Evolutionary conservation across 2,888 invertebrate genomes (phyloP), one percentile per base, ranked within the genome.

Genomic region (Seira ritae): DNA sequence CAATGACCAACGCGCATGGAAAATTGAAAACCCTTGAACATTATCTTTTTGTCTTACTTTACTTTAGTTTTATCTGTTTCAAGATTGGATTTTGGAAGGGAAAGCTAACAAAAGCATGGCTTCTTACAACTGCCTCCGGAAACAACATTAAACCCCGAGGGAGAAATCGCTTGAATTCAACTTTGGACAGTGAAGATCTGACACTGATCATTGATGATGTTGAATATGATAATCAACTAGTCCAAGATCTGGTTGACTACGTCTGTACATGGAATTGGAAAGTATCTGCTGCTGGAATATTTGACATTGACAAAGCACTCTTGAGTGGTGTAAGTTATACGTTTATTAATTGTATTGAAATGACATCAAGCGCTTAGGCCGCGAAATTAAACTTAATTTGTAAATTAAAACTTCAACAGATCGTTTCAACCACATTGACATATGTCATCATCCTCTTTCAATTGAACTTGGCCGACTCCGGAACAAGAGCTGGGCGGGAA

Each of bases 401-500:
- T n/a, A n/a, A n/a, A n/a, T n/a, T n/a, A n/a, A n/a, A n/a, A n/a
- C n/a, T n/a, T n/a, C n/a, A n/a, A n/a, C n/a, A 80, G 80, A 80
- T 80, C 31, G 80, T 75, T n/a, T 80, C 80, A 0, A 80, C 80
- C n/a, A 80, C 80, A 0, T 17, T 80, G 37, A 80, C 80, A 0
- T 80, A 80, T 20, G 80, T 80, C 10, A 69, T 80, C 31, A 75
- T 80, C 10, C 66, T 80, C 0, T 80, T 80, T 37, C 80, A 80
- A 17, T 37, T 80, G 17, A 69, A 80, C 24, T 15, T 80, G 6
- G 15, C 74, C 23, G 80, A 80, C 10, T 2, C 1, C 3, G 22
- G 31, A 68, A 1, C 31, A 15, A n/a, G 17, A 55, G 2, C 12
- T 3, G 12, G n/a, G 12, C 55, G 12, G 3, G 12, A 12, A 2